phyloP scores from a whole-genome alignment of 1,140 invertebrate genomes.

The Drosophila yakuba region DNA sequence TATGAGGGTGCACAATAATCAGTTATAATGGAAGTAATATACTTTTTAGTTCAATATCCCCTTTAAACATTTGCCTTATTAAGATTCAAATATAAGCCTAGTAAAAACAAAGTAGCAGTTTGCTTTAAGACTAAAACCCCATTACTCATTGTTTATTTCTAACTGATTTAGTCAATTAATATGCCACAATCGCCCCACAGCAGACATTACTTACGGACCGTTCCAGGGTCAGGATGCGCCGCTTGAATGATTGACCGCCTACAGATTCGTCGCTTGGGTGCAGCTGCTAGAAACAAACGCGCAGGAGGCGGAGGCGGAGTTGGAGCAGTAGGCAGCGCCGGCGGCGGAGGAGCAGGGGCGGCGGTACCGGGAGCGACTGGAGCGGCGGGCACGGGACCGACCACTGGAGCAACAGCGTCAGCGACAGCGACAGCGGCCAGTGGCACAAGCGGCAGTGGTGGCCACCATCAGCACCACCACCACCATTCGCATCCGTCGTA shows the following conservation, averaged over 20 bases:
- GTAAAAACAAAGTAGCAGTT: too few relatives aligned
- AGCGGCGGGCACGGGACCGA: constrained; percentile 6
- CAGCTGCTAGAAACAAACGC: constrained; percentile 78
- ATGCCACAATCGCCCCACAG: background rate
- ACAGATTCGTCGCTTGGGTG: constrained; percentile 81
- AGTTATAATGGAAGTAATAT: background rate
- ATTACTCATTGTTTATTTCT: too few relatives aligned
- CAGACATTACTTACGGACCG: constrained; percentile 10
- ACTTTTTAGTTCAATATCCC: background rate
- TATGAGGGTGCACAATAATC: background rate
- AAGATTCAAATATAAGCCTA: too few relatives aligned
- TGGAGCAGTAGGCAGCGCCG: constrained; percentile 4
- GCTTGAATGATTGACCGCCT: constrained; percentile 83
- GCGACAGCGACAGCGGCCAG: background rate
- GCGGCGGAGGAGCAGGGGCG: background rate
- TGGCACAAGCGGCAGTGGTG: constrained; percentile 8
- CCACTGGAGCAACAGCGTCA: background rate
- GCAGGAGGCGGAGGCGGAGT: constrained; percentile 40
- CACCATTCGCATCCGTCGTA: constrained; percentile 53
- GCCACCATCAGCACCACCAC: constrained; percentile 8
- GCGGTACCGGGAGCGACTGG: background rate
- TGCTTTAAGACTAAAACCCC: too few relatives aligned
- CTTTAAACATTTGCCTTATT: too few relatives aligned
- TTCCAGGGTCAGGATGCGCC: constrained; percentile 56
- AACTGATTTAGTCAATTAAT: background rate